Percentiles rank a stretch among this genome's conserved stretches.
phyloP scores from a whole-genome alignment of 2,113 vertebrate genomes.

The Eidolon helvum region DNA sequence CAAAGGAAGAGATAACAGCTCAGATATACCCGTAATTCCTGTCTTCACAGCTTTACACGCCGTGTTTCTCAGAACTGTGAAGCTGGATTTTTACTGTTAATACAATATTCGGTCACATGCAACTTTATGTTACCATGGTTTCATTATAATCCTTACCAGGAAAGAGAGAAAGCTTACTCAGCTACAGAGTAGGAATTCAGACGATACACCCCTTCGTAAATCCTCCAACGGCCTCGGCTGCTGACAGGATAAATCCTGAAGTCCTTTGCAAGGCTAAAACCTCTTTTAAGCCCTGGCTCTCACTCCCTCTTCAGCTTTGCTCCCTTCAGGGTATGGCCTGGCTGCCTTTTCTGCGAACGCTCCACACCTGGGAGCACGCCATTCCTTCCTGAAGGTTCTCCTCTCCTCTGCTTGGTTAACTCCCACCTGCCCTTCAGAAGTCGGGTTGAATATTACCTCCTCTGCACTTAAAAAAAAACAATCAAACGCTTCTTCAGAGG shows the following conservation, averaged over 20 bases:
- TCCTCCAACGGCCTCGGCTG: background rate
- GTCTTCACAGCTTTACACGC: background rate
- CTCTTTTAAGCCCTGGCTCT: background rate
- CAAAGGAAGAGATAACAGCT: background rate
- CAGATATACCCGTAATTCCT: fast-evolving
- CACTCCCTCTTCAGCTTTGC: fast-evolving
- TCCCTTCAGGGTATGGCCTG: background rate
- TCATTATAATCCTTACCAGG: background rate
- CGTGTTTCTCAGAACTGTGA: background rate
- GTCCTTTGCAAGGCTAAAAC: background rate
- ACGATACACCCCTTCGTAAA: background rate
- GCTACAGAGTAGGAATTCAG: background rate
- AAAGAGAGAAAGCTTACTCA: background rate
- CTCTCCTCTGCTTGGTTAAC: background rate
- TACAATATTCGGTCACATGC: background rate
- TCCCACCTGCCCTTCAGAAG: background rate
- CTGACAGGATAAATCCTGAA: background rate
- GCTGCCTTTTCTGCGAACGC: background rate
- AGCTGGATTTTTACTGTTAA: background rate
- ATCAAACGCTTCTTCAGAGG: background rate
- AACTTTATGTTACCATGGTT: background rate
- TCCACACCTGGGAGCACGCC: fast-evolving
- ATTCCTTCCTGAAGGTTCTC: background rate
- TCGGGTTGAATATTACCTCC: background rate
- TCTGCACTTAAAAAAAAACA: background rate